Evolutionary conservation across 1,140 invertebrate species (phyloP).

Genomic region (Papilio aristodemus): DNA sequence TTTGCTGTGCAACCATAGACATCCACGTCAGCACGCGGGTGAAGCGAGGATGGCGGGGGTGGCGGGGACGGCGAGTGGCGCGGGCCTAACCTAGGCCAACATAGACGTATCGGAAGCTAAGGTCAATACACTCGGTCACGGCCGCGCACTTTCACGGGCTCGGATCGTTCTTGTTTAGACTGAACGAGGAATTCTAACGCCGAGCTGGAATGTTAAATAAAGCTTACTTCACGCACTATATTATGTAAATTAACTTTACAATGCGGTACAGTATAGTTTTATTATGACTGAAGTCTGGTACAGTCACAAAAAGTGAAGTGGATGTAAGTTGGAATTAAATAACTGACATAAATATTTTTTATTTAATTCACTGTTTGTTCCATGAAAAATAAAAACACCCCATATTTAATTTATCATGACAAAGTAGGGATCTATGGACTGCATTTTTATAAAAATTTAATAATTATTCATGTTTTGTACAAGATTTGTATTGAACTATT

Average conservation of each 20-base stretch:
- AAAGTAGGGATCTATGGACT: too few species aligned
- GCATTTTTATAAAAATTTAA: too few species aligned
- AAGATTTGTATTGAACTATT: too few species aligned
- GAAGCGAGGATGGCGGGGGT: conserved; percentile 52
- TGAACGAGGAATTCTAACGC: conserved; percentile 57
- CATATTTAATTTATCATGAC: too few species aligned
- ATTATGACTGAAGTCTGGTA: neutral
- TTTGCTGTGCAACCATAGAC: neutral
- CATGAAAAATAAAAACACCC: too few species aligned
- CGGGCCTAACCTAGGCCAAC: conserved; percentile 72
- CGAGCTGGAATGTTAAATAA: conserved; percentile 29
- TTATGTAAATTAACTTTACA: conserved; percentile 4
- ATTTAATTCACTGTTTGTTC: too few species aligned
- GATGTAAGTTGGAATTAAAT: too few species aligned
- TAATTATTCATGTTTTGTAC: too few species aligned
- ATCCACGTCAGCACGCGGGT: conserved; percentile 37
- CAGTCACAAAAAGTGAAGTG: too few species aligned
- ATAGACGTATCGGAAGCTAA: conserved; percentile 66
- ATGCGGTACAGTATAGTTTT: neutral
- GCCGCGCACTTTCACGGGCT: conserved; percentile 68
- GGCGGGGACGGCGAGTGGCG: conserved; percentile 55
- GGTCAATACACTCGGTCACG: conserved; percentile 75
- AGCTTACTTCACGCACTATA: neutral
- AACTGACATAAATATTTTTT: too few species aligned
- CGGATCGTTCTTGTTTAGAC: conserved; percentile 67